phyloP scores from a whole-genome alignment of 1,140 invertebrate genomes.

The Homarus americanus region DNA sequence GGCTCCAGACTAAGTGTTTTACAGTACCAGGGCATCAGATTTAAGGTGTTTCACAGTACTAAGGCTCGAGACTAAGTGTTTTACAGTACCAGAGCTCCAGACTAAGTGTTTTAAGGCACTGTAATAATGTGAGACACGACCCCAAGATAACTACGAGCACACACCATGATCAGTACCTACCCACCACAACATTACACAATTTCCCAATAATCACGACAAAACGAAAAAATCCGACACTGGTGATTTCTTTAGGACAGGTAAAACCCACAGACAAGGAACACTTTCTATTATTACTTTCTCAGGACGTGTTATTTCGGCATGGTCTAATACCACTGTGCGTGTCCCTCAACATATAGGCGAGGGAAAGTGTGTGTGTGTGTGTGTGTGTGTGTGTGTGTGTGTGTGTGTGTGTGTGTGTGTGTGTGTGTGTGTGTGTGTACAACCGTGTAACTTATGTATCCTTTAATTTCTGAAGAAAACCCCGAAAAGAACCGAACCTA shows the following conservation, averaged over 20 bases:
- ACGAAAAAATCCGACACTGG: neutral
- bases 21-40: too few relatives aligned
- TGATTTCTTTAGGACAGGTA: neutral
- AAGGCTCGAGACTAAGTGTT: too few relatives aligned
- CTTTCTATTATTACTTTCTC: neutral
- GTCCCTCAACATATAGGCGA: neutral
- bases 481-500: too few relatives aligned
- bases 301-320: neutral
- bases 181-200: neutral
- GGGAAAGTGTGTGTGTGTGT: neutral
- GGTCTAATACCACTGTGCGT: neutral
- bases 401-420: slow-evolving; percentile 6
- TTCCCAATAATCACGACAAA: neutral
- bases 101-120: neutral
- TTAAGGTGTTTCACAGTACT: too few relatives aligned
- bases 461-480: too few relatives aligned
- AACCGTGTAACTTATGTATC: too few relatives aligned
- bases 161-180: too few relatives aligned
- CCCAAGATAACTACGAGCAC: too few relatives aligned
- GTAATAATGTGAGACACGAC: neutral
- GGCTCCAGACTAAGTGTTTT: too few relatives aligned
- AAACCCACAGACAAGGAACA: neutral
- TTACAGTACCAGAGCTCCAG: too few relatives aligned
- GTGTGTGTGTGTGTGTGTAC: too few relatives aligned
- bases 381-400: slow-evolving; percentile 11